Evolutionary conservation across 1,140 invertebrate genomes (phyloP).

Genomic region (Colletes latitarsis): DNA sequence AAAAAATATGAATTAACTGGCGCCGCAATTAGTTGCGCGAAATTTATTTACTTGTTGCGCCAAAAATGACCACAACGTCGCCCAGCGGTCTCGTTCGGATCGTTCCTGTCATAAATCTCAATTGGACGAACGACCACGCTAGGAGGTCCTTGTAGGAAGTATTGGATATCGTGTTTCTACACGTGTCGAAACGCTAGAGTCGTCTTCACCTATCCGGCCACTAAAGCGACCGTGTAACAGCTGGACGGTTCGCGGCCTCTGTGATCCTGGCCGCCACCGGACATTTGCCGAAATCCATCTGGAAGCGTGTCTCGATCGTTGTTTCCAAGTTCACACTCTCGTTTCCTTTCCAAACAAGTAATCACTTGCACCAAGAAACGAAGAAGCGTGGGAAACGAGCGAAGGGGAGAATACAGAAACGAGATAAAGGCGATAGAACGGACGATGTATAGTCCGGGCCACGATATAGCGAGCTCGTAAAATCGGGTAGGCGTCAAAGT

Average conservation of each 20-base stretch:
- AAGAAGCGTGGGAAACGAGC: not conserved
- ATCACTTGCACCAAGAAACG: not conserved
- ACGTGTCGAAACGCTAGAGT: constrained; percentile 71
- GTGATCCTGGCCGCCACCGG: constrained; percentile 45
- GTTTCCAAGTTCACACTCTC: constrained; percentile 19
- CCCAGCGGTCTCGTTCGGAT: constrained; percentile 5
- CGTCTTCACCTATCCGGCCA: constrained; percentile 55
- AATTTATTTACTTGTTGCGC: constrained; percentile 40
- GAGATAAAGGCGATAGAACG: no score
- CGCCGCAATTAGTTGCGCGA: no score
- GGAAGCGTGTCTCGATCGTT: constrained; percentile 17
- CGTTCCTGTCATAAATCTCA: constrained; percentile 64
- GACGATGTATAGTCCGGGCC: no score
- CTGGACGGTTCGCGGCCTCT: constrained; percentile 50
- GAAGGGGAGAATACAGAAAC: not conserved
- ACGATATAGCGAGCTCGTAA: no score
- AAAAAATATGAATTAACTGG: not conserved
- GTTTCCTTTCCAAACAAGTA: constrained; percentile 4
- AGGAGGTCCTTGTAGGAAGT: constrained; percentile 58
- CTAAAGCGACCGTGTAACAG: constrained; percentile 46
- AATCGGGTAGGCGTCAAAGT: no score
- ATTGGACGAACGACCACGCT: constrained; percentile 35
- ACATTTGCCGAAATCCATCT: constrained; percentile 39
- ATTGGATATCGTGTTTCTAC: constrained; percentile 76
- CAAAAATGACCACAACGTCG: not conserved